phyloP scores from a whole-genome alignment of 1,140 invertebrate genomes.

The Hydropsyche tenuis region DNA sequence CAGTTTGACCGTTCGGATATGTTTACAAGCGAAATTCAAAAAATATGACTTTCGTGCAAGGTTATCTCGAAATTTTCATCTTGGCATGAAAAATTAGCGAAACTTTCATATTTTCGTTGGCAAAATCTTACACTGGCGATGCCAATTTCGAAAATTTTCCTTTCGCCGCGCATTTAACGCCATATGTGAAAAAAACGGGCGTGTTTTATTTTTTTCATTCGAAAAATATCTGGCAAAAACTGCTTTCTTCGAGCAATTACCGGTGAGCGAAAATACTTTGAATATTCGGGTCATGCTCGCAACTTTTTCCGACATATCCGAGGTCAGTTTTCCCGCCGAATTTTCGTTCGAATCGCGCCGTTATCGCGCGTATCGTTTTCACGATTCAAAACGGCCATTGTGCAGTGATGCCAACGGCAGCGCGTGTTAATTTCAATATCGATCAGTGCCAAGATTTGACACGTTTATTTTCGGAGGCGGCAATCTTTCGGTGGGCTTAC shows the following conservation, averaged over 20 bases:
- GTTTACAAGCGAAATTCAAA: too few relatives aligned
- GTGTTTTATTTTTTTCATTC: neutral
- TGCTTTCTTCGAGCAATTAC: neutral
- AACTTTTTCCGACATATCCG: conserved; percentile 3
- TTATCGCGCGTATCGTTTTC: neutral
- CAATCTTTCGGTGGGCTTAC: neutral
- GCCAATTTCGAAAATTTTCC: too few relatives aligned
- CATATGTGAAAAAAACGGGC: neutral
- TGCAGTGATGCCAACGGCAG: neutral
- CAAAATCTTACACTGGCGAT: too few relatives aligned
- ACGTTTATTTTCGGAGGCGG: conserved; percentile 3
- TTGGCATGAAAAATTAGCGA: too few relatives aligned
- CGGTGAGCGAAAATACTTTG: conserved; percentile 4
- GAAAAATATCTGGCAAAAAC: neutral
- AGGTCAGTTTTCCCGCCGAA: neutral
- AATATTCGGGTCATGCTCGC: neutral
- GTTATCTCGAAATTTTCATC: too few relatives aligned
- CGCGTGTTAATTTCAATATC: neutral
- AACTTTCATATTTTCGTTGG: too few relatives aligned
- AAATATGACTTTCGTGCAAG: too few relatives aligned
- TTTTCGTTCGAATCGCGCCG: neutral
- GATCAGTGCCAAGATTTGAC: conserved; percentile 21
- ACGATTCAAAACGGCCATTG: neutral
- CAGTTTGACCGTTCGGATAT: too few relatives aligned
- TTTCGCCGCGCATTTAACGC: too few relatives aligned